Percentiles rank a stretch among this genome's conserved stretches.
These are phyloP conservation scores for Sebastes itinus DNA, from an alignment of 2,797 vertebrate genomes.

Conservation along the genomic window DNA sequence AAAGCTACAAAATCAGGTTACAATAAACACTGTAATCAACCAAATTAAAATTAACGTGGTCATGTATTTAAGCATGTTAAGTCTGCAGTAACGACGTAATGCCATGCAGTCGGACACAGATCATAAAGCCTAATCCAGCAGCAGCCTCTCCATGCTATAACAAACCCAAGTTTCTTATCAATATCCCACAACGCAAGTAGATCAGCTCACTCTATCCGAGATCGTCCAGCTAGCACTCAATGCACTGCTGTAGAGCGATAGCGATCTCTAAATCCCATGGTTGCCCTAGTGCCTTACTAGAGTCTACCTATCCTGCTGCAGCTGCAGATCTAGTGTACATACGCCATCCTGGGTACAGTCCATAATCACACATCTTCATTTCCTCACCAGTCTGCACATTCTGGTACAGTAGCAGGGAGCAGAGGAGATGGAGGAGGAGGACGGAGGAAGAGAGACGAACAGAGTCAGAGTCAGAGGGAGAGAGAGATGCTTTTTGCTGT, in stretches of 20 bases:
- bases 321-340: slow-evolving; percentile 60
- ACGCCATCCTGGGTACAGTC: slow-evolving; percentile 66
- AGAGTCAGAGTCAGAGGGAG: slow-evolving; percentile 49
- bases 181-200: slow-evolving; percentile 18
- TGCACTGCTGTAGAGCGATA: slow-evolving; percentile 51
- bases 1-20: slow-evolving; percentile 18
- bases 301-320: slow-evolving; percentile 57
- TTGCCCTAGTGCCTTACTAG: slow-evolving; percentile 37
- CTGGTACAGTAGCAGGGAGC: slow-evolving; percentile 61
- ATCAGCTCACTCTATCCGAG: slow-evolving; percentile 29
- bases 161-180: slow-evolving; percentile 39
- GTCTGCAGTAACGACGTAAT: slow-evolving; percentile 26
- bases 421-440: slow-evolving; percentile 68
- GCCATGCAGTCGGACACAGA: slow-evolving; percentile 36
- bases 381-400: slow-evolving; percentile 64
- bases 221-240: slow-evolving; percentile 46
- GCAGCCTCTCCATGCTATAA: slow-evolving; percentile 25
- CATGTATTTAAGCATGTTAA: slow-evolving; percentile 9
- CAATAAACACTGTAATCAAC: slow-evolving; percentile 11
- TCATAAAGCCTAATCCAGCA: slow-evolving; percentile 23
- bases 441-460: slow-evolving; percentile 57
- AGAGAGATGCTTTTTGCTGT: slow-evolving; percentile 73
- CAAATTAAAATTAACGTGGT: background rate
- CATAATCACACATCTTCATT: slow-evolving; percentile 71
- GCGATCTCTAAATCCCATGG: slow-evolving; percentile 52